Evolutionary conservation across 2,797 vertebrate genomes (phyloP), one percentile per base, ranked within the genome.

Genomic region (Remorina albescens): DNA sequence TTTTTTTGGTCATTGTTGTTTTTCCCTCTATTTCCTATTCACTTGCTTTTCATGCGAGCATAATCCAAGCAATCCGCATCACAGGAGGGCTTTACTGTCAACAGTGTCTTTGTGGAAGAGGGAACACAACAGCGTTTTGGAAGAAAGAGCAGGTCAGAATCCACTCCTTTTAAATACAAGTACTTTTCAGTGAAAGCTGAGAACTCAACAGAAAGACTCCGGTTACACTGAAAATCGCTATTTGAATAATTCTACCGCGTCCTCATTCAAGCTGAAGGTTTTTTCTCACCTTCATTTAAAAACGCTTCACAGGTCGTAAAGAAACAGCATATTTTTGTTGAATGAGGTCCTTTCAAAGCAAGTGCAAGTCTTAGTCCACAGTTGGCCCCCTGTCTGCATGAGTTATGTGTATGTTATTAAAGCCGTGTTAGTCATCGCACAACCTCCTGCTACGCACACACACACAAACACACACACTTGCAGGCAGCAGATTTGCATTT

Each of bases 281-380:
- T 63, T 66, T 28, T n/a, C 16, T 47, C 11, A 32, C 66, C 47
- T 67, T n/a, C 21, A 37, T 55, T 60, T 54, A 18, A 65, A 56
- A 21, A 41, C 5, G 11, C 26, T 34, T 32, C 21, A 13, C 1
- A 15, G 36, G 44, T 69, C 28, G 36, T 54, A 21, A 41, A 64
- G n/a, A 72, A 59, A 55, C 47, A 13, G 44, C 13, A 1, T 13
- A 72, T 56, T 55, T 68, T n/a, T 61, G 41, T 54, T 71, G 69
- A 83, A 78, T 41, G 57, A 67, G 46, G n/a, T 58, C 42, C 15
- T 63, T 75, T 72, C 49, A 67, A 50, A 68, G 21, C 25, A 8
- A 10, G 4, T 8, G 8, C 49, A 54, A n/a, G 15, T 66, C 37
- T 51, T 8, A 23, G 66, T 68, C 18, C 18, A 26, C 36, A 4